These are phyloP conservation scores for Brachyptera risi DNA, from an alignment of 2,888 invertebrate species.

Conservation along the genomic window DNA sequence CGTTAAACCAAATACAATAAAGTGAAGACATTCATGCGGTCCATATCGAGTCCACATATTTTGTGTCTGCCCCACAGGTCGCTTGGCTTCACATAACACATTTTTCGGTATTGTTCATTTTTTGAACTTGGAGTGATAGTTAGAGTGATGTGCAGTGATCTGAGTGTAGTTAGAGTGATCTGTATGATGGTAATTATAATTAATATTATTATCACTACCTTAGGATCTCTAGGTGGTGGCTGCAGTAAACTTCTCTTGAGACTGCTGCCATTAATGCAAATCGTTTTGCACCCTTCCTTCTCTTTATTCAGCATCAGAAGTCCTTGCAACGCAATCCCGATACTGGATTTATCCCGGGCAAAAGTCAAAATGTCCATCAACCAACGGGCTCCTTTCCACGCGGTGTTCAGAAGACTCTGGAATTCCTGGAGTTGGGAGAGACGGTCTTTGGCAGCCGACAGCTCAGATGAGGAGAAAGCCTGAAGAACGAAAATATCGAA, in stretches of 20 bases:
- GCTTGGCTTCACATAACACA: too few relatives aligned
- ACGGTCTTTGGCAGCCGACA: constrained; percentile 81
- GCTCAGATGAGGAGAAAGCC: constrained; percentile 87
- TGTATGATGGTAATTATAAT: too few relatives aligned
- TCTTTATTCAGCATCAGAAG: constrained; percentile 48
- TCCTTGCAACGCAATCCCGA: constrained; percentile 44
- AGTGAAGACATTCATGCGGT: too few relatives aligned
- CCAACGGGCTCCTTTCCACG: constrained; percentile 96
- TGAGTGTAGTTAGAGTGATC: too few relatives aligned
- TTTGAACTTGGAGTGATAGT: too few relatives aligned
- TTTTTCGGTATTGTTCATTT: too few relatives aligned
- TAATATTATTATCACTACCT: constrained; percentile 44
- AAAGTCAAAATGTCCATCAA: constrained; percentile 92
- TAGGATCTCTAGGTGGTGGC: constrained; percentile 66
- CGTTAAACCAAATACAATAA: too few relatives aligned
- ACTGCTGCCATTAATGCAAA: constrained; percentile 40
- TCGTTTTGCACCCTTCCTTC: constrained; percentile 42
- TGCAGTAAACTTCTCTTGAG: constrained; percentile 58
- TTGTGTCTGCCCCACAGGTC: too few relatives aligned
- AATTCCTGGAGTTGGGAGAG: constrained; percentile 77
- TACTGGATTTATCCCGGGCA: constrained; percentile 70
- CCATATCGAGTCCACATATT: too few relatives aligned
- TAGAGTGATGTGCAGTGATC: too few relatives aligned
- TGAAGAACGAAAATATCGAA: too few relatives aligned
- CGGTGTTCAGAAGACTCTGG: constrained; percentile 77